Evolutionary conservation across 2,888 invertebrate genomes (phyloP).

Genomic region (Glomeris marginata): DNA sequence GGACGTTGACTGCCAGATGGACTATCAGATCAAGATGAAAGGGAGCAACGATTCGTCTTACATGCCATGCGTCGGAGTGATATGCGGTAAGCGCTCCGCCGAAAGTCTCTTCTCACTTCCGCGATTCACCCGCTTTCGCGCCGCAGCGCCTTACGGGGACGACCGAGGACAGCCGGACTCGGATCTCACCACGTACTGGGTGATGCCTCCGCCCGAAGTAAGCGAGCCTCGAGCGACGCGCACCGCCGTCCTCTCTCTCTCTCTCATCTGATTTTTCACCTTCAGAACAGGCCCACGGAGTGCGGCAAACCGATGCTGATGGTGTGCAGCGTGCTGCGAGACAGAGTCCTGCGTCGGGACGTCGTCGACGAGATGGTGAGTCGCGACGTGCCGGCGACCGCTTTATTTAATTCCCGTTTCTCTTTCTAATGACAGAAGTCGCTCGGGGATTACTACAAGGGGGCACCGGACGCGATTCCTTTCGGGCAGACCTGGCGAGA

Average conservation of each 20-base stretch:
- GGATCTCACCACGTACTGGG: constrained; percentile 52
- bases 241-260: too few species aligned
- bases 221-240: too few species aligned
- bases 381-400: too few species aligned
- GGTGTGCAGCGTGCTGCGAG: constrained; percentile 68
- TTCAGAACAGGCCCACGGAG: constrained; percentile 62
- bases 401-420: too few species aligned
- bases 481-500: constrained; percentile 52
- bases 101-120: too few species aligned
- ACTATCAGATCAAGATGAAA: constrained; percentile 88
- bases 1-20: constrained; percentile 83
- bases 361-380: constrained; percentile 64
- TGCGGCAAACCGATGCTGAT: constrained; percentile 84
- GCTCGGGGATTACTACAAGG: constrained; percentile 67
- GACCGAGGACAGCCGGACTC: constrained; percentile 63
- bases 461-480: constrained; percentile 47
- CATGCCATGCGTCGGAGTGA: constrained; percentile 79
- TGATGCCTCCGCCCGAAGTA: constrained; percentile 79
- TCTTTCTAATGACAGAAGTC: constrained; percentile 37
- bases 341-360: constrained; percentile 61
- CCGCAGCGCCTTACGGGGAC: constrained; percentile 26
- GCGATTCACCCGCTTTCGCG: background rate
- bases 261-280: too few species aligned
- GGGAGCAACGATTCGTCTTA: constrained; percentile 82
- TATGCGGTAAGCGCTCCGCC: constrained; percentile 67